phyloP scores from a whole-genome alignment of 2,888 invertebrate species.

The Polyommatus iphigenia region DNA sequence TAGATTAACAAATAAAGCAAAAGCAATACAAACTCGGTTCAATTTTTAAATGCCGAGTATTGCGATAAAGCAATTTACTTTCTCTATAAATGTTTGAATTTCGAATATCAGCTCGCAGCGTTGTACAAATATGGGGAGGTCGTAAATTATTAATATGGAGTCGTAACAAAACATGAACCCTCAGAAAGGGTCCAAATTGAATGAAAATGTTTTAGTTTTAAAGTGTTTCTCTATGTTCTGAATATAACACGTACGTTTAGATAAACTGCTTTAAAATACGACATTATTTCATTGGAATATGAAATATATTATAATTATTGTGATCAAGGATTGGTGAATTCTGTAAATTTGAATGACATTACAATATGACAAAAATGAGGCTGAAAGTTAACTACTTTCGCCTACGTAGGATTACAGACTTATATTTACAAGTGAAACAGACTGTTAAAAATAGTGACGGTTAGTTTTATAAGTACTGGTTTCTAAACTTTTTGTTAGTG shows the following conservation, averaged over 20 bases:
- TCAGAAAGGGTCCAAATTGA: background rate
- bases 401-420: no score
- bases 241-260: background rate
- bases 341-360: background rate
- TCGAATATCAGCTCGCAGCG: slow-evolving; percentile 5
- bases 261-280: background rate
- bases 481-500: no score
- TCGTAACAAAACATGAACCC: slow-evolving; percentile 14
- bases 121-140: background rate
- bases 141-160: background rate
- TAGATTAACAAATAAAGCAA: background rate
- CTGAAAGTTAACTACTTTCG: no score
- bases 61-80: slow-evolving; percentile 6
- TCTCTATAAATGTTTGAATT: slow-evolving; percentile 14
- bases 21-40: background rate
- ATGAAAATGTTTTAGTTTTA: slow-evolving; percentile 16
- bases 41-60: background rate
- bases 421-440: no score
- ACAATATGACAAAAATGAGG: no score
- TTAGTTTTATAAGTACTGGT: no score
- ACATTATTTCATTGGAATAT: background rate
- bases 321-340: background rate
- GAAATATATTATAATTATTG: background rate
- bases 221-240: background rate
- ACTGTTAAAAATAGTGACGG: no score